phyloP scores from a whole-genome alignment of 2,888 invertebrate species.

The Ochropacha duplaris region DNA sequence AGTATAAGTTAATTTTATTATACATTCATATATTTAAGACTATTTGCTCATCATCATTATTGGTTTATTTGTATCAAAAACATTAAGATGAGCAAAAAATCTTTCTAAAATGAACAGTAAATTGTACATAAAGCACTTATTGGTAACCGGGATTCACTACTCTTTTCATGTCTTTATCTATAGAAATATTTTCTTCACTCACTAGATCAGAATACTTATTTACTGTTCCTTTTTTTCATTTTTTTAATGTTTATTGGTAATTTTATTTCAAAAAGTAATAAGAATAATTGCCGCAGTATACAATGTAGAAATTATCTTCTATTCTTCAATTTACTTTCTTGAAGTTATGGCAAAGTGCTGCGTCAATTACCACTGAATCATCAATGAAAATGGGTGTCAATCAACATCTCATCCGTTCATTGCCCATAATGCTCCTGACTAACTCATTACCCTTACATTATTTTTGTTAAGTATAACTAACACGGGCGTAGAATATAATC shows the following conservation, averaged over 20 bases:
- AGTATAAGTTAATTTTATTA: constrained; percentile 54
- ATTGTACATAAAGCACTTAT: constrained; percentile 30
- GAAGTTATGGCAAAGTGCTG: constrained; percentile 43
- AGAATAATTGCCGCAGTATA: constrained; percentile 51
- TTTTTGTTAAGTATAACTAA: constrained; percentile 49
- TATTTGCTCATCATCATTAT: constrained; percentile 32
- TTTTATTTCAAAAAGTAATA: constrained; percentile 22
- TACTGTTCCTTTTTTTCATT: constrained; percentile 53
- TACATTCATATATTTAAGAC: constrained; percentile 30
- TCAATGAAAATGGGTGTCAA: constrained; percentile 54
- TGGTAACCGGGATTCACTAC: constrained; percentile 35
- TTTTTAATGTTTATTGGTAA: constrained; percentile 42
- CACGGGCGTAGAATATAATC: constrained; percentile 64
- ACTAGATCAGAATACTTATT: constrained; percentile 34
- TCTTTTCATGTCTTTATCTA: constrained; percentile 16
- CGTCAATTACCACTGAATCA: constrained; percentile 58
- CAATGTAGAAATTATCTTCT: constrained; percentile 3
- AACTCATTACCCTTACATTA: constrained; percentile 56
- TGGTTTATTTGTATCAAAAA: constrained; percentile 14
- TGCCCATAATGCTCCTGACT: constrained; percentile 47
- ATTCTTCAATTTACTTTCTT: constrained; percentile 14
- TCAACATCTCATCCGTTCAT: constrained; percentile 45
- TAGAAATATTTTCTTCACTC: neutral
- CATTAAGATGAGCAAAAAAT: constrained; percentile 42
- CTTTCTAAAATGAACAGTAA: constrained; percentile 54